A percentile compares a stretch with the other conserved stretches of the same genome.
Conservation (phyloP, 2,113 vertebrate species). For the Apteryx mantelli region DNA sequence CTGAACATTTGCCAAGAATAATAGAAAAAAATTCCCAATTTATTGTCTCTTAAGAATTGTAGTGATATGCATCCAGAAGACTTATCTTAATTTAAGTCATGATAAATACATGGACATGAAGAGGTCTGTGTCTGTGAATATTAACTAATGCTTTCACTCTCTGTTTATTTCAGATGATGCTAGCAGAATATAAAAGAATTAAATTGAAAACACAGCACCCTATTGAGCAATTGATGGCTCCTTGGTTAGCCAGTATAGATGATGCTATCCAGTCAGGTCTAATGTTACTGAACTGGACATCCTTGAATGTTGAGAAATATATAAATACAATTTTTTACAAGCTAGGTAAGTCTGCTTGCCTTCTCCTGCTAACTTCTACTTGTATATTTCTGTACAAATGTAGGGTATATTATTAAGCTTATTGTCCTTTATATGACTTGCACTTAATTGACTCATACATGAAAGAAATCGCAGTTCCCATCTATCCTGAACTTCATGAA, state of each 20-base stretch:
- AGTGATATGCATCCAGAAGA: background rate
- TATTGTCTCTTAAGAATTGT: background rate
- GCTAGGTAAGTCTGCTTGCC: constrained; percentile 78
- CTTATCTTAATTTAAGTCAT: background rate
- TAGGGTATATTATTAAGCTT: background rate
- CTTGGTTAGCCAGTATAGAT: constrained; percentile 85
- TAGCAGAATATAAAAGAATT: constrained; percentile 89
- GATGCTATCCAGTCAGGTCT: constrained; percentile 88
- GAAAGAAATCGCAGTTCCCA: background rate
- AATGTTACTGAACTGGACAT: constrained; percentile 88
- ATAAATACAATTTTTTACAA: constrained; percentile 78
- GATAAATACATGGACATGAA: background rate
- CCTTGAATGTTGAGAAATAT: constrained; percentile 89
- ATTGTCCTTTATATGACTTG: background rate
- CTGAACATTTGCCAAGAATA: background rate
- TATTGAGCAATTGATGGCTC: constrained; percentile 81
- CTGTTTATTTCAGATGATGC: constrained; percentile 80
- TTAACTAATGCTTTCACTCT: background rate
- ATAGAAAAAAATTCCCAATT: background rate
- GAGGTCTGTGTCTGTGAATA: background rate
- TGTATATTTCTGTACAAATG: background rate
- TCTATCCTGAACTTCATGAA: background rate
- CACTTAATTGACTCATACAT: background rate
- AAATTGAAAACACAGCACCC: constrained; percentile 84
- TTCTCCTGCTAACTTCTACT: background rate